phyloP scores from a whole-genome alignment of 1,140 invertebrate species.

The Cyclina sinensis region DNA sequence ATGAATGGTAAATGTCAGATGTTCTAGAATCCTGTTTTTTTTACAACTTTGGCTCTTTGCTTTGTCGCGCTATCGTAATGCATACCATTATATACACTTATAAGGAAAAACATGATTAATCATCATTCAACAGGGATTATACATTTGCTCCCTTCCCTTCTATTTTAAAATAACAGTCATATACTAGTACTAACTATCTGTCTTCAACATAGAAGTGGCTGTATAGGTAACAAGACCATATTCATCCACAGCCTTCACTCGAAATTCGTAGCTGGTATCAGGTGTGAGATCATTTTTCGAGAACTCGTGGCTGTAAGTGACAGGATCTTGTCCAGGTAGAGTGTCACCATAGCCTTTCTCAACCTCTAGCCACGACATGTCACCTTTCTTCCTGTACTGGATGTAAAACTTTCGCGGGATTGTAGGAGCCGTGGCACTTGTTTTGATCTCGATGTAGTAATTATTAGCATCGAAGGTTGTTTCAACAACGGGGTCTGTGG shows the following conservation, averaged over 20 bases:
- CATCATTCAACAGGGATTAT: too few species aligned
- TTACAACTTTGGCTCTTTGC: too few species aligned
- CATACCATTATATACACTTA: too few species aligned
- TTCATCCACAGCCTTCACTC: neutral
- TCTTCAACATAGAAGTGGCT: neutral
- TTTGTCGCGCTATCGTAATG: too few species aligned
- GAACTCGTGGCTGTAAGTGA: neutral
- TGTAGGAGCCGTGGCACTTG: neutral
- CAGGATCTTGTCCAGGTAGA: neutral
- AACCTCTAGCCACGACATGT: neutral
- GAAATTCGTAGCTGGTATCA: neutral
- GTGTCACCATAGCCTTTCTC: neutral
- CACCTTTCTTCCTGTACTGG: neutral
- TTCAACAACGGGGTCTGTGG: neutral
- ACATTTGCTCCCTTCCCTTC: too few species aligned
- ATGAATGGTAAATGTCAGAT: too few species aligned
- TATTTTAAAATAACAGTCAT: too few species aligned
- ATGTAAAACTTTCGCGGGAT: constrained; percentile 11
- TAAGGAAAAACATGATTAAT: too few species aligned
- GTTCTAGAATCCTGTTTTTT: too few species aligned
- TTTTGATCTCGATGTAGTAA: constrained; percentile 8
- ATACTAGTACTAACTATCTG: neutral
- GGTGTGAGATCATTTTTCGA: neutral
- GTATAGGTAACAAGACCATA: constrained; percentile 13
- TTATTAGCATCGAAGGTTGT: neutral